A percentile compares a stretch with the other conserved stretches of the same genome.
Conservation (phyloP, 2,113 vertebrate species). For the Climacteris rufus region DNA sequence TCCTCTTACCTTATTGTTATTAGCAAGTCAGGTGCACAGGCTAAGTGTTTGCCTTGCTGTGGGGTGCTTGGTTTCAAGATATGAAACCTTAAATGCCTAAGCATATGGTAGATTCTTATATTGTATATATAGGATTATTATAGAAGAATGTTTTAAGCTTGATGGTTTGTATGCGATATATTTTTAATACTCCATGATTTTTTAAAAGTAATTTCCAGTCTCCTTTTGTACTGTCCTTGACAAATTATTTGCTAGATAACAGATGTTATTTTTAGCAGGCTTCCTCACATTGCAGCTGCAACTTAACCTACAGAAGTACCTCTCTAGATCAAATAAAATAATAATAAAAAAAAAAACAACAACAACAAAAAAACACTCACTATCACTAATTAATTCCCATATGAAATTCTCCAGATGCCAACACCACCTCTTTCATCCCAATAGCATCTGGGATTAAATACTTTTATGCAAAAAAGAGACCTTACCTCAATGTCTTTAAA, state of each 20-base stretch:
- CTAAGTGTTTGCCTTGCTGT: background rate
- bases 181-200: background rate
- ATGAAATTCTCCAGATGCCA: background rate
- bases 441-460: background rate
- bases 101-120: background rate
- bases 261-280: background rate
- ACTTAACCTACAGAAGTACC: background rate
- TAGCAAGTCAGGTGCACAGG: background rate
- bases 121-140: background rate
- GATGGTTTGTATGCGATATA: background rate
- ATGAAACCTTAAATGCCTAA: background rate
- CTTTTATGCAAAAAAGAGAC: background rate
- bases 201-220: background rate
- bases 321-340: too few relatives aligned
- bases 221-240: background rate
- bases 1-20: background rate
- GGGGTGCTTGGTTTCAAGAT: background rate
- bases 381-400: background rate
- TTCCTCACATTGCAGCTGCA: background rate
- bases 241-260: background rate
- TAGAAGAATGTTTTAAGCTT: background rate
- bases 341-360: too few relatives aligned
- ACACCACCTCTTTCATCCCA: background rate
- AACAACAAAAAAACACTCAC: too few relatives aligned
- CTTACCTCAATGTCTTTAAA: background rate